phyloP scores from a whole-genome alignment of 2,797 vertebrate genomes.

The Sebastes alutus region DNA sequence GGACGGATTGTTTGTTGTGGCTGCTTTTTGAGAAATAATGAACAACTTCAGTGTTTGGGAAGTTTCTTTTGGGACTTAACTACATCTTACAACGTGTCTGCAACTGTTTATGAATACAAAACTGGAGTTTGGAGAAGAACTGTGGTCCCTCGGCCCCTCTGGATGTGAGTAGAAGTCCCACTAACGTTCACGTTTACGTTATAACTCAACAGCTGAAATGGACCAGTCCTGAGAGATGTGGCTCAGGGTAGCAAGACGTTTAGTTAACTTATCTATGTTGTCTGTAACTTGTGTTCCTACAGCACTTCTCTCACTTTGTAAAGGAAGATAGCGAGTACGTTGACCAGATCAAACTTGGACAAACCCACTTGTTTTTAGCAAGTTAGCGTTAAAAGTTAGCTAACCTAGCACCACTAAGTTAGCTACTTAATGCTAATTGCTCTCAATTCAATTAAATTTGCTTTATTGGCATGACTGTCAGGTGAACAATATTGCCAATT shows the following conservation, averaged over 20 bases:
- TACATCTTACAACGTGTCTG: not conserved
- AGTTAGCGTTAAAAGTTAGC: slow-evolving; percentile 25
- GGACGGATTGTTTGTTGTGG: slow-evolving; percentile 3
- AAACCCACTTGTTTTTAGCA: slow-evolving; percentile 70
- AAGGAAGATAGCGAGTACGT: not conserved
- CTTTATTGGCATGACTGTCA: too few relatives aligned
- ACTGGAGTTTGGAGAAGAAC: not conserved
- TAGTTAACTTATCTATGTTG: not conserved
- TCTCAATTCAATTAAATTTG: too few relatives aligned
- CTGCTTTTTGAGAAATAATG: slow-evolving; percentile 7
- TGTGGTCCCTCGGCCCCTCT: slow-evolving; percentile 6
- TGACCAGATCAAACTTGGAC: not conserved
- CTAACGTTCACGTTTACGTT: slow-evolving; percentile 32
- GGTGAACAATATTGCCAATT: too few relatives aligned
- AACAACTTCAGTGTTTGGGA: not conserved
- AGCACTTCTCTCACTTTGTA: not conserved
- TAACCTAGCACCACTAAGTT: not conserved
- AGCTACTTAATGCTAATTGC: not conserved
- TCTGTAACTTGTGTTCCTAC: not conserved
- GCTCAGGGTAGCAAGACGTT: not conserved
- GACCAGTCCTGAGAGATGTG: not conserved
- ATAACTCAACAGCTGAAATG: not conserved
- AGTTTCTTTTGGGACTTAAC: not conserved
- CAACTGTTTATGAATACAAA: not conserved
- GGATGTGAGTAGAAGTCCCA: slow-evolving; percentile 53